These are phyloP conservation scores for Lycopodina hypogea DNA, from an alignment of 37 sponge, comb jelly and placozoan genomes.

Conservation along the genomic window DNA sequence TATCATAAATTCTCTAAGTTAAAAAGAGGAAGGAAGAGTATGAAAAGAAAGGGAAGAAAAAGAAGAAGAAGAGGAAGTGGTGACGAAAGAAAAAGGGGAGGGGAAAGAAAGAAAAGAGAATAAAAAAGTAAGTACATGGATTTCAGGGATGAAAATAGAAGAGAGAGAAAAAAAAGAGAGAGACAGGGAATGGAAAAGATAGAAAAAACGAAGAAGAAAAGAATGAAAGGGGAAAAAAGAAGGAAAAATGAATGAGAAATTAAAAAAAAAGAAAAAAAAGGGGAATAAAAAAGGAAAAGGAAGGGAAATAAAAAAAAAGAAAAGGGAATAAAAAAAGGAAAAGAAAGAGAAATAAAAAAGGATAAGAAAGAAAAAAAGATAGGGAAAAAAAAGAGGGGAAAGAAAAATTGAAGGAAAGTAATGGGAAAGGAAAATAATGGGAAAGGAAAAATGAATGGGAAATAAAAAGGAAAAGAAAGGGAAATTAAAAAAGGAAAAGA, in stretches of 20 bases:
- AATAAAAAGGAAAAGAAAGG: not conserved
- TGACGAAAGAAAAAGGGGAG: not conserved
- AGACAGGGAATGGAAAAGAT: not conserved
- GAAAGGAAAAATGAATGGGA: not conserved
- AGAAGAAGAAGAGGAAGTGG: not conserved
- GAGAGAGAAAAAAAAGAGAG: not conserved
- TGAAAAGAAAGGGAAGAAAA: not conserved
- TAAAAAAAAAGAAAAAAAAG: not conserved
- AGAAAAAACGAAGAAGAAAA: not conserved
- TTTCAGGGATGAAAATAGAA: too few relatives aligned
- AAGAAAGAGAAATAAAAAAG: not conserved
- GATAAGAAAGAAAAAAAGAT: not conserved
- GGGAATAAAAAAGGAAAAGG: too few relatives aligned
- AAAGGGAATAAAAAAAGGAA: too few relatives aligned
- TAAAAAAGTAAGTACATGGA: too few relatives aligned
- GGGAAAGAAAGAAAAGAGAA: too few relatives aligned
- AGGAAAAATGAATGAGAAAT: not conserved
- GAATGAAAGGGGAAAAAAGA: too few relatives aligned
- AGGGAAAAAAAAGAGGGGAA: not conserved
- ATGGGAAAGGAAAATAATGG: too few relatives aligned
- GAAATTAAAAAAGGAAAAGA: too few relatives aligned
- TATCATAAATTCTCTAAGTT: constrained; percentile 62
- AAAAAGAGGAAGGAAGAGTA: not conserved
- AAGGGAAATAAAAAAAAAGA: too few relatives aligned
- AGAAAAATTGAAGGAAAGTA: too few relatives aligned